Evolutionary conservation across 2,888 invertebrate genomes (phyloP), one percentile per base, ranked within the genome.

Genomic region (Thera obeliscata): DNA sequence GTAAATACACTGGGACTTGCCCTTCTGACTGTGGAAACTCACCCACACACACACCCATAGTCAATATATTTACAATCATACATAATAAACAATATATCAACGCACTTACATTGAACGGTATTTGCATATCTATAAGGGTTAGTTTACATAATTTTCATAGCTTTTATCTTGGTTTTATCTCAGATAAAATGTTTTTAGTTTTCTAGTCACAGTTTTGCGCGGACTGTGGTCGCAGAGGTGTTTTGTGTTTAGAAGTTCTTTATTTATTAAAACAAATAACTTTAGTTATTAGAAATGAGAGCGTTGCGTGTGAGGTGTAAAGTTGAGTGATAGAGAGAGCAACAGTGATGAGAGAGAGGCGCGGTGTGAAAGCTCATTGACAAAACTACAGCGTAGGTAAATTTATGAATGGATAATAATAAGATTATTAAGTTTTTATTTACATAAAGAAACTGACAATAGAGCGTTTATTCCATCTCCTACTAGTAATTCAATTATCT

Each of bases 21-120:
- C 36, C 36, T 55, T 33, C 4, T 5, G n/a, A 2, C 55, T 70
- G 66, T 71, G 73, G 60, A 76, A 74, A 58, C 67, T 56, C 61
- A 41, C 59, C 8, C 49, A 68, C 73, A 36, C 74, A 72, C 74
- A 73, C 46, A 62, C 56, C 22, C 56, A 59, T 33, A 41, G 52
- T 70, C 59, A 61, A 75, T 72, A 71, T 73, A 74, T 74, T 71
- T 72, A 73, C 72, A 68, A 33, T 65, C 46, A 64, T 49, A 63
- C 22, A 22, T 22, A 22, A 22, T 41, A 41, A 58, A 63, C 66
- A 58, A 61, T 59, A 11, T 35, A 41, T 33, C 22, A 56, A 38
- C 33, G 2, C 63, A 61, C 54, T 49, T 46, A 1, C 9, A 12
- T 12, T 54, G 56, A 43, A 41, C 70, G 41, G 12, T 74, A 71